Conservation (phyloP, 1,140 invertebrate genomes). For the Marisa cornuarietis region DNA sequence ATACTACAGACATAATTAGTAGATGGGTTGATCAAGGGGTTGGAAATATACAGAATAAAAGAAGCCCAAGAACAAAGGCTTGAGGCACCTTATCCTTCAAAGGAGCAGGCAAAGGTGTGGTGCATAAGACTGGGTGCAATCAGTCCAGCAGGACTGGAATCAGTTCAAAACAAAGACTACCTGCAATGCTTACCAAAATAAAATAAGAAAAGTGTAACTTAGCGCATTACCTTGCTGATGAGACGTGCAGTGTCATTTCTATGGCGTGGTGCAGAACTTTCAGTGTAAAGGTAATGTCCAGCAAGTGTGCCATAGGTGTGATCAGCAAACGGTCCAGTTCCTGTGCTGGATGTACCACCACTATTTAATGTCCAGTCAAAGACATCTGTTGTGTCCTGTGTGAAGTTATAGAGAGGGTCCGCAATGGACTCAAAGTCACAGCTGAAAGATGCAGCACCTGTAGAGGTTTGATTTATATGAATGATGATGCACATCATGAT, state of each 20-base stretch:
- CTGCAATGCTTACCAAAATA: no score
- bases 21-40: no score
- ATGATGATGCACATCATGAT: no score
- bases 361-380: conserved; percentile 7
- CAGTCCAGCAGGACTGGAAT: no score
- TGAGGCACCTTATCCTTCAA: no score
- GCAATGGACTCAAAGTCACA: conserved; percentile 21
- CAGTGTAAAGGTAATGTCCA: conserved; percentile 81
- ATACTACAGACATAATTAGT: no score
- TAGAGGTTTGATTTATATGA: not conserved
- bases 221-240: conserved; percentile 44
- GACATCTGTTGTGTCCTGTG: not conserved
- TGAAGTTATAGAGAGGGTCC: conserved; percentile 12
- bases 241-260: conserved; percentile 70
- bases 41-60: no score
- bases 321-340: conserved; percentile 56
- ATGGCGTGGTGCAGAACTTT: conserved; percentile 73
- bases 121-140: no score
- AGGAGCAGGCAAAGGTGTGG: no score
- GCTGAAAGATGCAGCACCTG: not conserved
- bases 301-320: conserved; percentile 52
- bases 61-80: no score
- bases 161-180: no score
- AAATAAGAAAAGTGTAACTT: no score
- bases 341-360: conserved; percentile 36